A percentile compares a stretch with the other conserved stretches of the same genome.
Conservation (phyloP, 2,113 vertebrate species). For the Numenius arquata region DNA sequence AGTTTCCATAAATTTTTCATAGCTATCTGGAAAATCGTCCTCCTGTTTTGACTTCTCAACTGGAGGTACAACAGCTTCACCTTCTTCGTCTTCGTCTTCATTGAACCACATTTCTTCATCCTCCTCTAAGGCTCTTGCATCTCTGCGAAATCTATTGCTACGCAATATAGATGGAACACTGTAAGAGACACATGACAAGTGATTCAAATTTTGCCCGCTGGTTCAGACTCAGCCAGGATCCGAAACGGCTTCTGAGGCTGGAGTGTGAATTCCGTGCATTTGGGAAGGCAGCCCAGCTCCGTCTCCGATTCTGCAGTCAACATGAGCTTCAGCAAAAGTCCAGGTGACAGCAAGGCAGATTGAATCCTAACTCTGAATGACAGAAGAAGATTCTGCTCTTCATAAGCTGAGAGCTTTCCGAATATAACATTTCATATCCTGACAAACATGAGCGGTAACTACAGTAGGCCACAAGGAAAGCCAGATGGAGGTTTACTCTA, state of each 20-base stretch:
- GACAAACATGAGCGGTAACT: background rate
- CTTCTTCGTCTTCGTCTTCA: constrained; percentile 92
- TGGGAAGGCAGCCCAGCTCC: background rate
- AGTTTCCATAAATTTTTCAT: constrained; percentile 96
- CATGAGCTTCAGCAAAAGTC: background rate
- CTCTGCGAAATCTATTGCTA: constrained; percentile 88
- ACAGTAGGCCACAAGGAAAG: background rate
- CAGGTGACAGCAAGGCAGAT: background rate
- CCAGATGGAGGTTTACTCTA: background rate
- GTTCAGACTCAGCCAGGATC: background rate
- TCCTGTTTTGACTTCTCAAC: constrained; percentile 90
- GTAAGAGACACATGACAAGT: constrained; percentile 64
- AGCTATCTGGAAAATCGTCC: constrained; percentile 94
- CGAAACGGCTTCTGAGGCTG: background rate
- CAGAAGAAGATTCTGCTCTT: background rate
- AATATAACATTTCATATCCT: background rate
- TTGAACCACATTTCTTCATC: constrained; percentile 98
- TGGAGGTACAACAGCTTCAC: constrained; percentile 81
- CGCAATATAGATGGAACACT: constrained; percentile 81
- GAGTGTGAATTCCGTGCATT: accelerated
- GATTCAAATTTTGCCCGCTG: background rate
- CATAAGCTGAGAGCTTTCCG: background rate
- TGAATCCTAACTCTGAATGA: background rate
- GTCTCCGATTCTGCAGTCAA: accelerated
- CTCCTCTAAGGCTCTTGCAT: constrained; percentile 89